phyloP scores from a whole-genome alignment of 2,797 vertebrate genomes.

The Euthynnus affinis region DNA sequence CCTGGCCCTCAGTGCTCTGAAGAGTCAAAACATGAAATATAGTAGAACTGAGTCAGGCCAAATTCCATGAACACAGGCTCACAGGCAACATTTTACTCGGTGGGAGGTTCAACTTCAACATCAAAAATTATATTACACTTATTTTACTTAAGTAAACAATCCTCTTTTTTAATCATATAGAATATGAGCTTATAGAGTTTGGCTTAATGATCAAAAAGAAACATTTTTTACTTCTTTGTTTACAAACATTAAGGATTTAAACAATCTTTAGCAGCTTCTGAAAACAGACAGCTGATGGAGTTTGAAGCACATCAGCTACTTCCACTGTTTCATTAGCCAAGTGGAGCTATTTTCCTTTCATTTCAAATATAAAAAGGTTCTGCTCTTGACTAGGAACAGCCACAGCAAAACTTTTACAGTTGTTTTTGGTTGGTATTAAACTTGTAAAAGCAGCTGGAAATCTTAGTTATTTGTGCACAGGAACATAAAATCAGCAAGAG shows the following conservation, averaged over 20 bases:
- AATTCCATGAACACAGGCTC: neutral
- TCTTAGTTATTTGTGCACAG: neutral
- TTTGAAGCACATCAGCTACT: neutral
- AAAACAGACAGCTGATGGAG: neutral
- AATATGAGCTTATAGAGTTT: neutral
- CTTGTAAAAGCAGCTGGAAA: neutral
- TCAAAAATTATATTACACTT: neutral
- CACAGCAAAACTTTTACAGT: neutral
- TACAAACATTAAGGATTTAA: neutral
- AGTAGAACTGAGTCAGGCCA: neutral
- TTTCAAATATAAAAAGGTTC: neutral
- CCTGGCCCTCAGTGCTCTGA: slow-evolving; percentile 92
- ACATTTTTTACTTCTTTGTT: neutral
- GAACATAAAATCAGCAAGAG: neutral
- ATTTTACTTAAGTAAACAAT: neutral
- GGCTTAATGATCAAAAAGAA: neutral
- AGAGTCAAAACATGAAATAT: neutral
- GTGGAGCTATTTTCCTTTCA: neutral
- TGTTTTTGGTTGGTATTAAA: neutral
- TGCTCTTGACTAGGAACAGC: neutral
- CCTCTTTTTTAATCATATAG: no score
- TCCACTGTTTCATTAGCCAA: neutral
- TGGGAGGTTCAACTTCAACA: neutral
- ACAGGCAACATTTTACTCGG: neutral
- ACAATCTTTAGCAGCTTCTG: neutral